Evolutionary conservation across 2,888 invertebrate species (phyloP).

Genomic region (Nephrotoma guestfalica): DNA sequence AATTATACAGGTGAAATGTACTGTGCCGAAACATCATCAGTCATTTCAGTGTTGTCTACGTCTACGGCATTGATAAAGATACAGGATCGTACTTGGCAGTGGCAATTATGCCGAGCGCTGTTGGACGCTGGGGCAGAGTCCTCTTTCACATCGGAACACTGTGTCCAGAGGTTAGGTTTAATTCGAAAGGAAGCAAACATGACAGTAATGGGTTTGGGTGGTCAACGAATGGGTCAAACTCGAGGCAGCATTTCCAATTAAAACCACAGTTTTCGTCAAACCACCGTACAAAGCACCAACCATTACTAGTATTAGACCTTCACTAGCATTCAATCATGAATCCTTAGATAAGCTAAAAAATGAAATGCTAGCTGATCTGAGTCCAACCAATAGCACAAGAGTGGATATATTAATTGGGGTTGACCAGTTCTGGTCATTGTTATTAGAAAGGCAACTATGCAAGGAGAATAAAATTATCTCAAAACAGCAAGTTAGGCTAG

Average conservation of each 20-base stretch:
- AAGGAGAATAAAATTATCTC: background rate
- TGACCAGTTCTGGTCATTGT: background rate
- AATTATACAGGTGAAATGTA: too few relatives aligned
- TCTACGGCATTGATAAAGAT: too few relatives aligned
- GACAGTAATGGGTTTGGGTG: too few relatives aligned
- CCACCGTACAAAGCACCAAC: background rate
- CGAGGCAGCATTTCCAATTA: background rate
- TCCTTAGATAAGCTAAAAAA: background rate
- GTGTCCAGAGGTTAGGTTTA: background rate
- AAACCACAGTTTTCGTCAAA: background rate
- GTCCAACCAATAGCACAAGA: background rate
- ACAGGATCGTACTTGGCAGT: too few relatives aligned
- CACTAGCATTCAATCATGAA: background rate
- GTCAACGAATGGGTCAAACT: background rate
- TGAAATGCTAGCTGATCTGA: background rate
- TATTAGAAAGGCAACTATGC: background rate
- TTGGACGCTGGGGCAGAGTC: background rate
- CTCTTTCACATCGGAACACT: background rate
- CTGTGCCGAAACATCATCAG: too few relatives aligned
- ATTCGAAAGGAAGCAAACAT: too few relatives aligned
- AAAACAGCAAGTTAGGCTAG: background rate
- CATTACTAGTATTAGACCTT: background rate
- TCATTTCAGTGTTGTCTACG: too few relatives aligned
- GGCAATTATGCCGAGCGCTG: background rate
- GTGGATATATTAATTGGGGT: constrained; percentile 5